A percentile compares a stretch with the other conserved stretches of the same genome.
phyloP scores from a whole-genome alignment of 1,140 invertebrate species.

The Drosophila bocqueti region DNA sequence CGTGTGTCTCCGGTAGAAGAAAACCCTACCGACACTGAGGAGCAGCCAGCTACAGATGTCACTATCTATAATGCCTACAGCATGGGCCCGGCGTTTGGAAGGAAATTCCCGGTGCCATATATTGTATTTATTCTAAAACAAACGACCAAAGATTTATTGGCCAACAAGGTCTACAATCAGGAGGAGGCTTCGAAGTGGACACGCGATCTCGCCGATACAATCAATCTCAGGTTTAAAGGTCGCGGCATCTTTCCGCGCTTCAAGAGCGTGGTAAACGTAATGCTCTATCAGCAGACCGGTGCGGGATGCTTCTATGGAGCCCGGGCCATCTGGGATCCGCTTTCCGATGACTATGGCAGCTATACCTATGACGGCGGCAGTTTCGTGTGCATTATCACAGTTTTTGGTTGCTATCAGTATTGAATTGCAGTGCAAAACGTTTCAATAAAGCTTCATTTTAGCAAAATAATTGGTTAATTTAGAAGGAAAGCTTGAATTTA shows the following conservation, averaged over 20 bases:
- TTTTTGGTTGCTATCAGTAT: slow-evolving; percentile 66
- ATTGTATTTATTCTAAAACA: slow-evolving; percentile 39
- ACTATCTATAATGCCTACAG: slow-evolving; percentile 56
- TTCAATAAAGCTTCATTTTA: slow-evolving; percentile 4
- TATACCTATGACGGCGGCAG: slow-evolving; percentile 31
- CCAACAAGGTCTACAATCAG: slow-evolving; percentile 39
- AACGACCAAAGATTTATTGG: slow-evolving; percentile 18
- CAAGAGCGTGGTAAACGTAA: slow-evolving; percentile 62
- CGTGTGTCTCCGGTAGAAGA: not conserved
- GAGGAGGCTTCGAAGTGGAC: slow-evolving; percentile 56
- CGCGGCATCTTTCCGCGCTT: slow-evolving; percentile 31
- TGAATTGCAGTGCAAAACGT: slow-evolving; percentile 9
- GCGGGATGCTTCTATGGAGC: slow-evolving; percentile 58
- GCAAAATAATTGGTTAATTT: not conserved
- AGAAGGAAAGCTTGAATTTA: not conserved
- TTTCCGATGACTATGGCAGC: slow-evolving; percentile 51
- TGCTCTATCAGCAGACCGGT: slow-evolving; percentile 67
- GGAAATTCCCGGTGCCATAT: slow-evolving; percentile 53
- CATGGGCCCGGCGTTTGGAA: slow-evolving; percentile 66
- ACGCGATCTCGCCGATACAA: slow-evolving; percentile 54
- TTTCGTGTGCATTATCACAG: slow-evolving; percentile 45
- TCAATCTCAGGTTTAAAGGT: slow-evolving; percentile 49
- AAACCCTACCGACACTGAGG: slow-evolving; percentile 4
- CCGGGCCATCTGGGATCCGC: slow-evolving; percentile 62
- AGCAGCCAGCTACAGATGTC: slow-evolving; percentile 44